phyloP scores from a whole-genome alignment of 2,888 invertebrate genomes.

The Lochmaea capreae region DNA sequence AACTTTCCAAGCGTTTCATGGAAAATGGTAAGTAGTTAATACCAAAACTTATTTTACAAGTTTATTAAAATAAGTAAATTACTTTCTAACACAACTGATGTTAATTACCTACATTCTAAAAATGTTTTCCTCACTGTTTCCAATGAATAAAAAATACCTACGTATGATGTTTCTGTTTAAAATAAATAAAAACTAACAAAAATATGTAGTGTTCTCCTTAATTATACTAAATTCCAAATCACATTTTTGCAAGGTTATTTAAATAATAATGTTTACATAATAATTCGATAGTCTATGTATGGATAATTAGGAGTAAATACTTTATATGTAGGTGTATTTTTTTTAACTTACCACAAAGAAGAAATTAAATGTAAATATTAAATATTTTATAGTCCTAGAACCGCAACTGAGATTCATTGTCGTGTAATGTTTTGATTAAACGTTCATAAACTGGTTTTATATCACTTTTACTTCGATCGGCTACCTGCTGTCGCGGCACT shows the following conservation, averaged over 20 bases:
- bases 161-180: background rate
- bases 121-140: no score
- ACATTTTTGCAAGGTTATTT: conserved; percentile 10
- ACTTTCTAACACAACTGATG: background rate
- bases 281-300: background rate
- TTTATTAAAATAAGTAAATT: background rate
- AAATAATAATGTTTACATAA: conserved; percentile 16
- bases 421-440: conserved; percentile 5
- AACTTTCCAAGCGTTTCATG: background rate
- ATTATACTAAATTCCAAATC: background rate
- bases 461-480: conserved; percentile 35
- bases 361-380: conserved; percentile 87
- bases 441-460: conserved; percentile 29
- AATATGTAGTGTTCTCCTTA: background rate
- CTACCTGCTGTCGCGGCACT: conserved; percentile 14
- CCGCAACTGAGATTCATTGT: conserved; percentile 59
- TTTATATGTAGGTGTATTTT: background rate
- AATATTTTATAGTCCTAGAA: conserved; percentile 79
- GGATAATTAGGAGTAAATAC: background rate
- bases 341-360: conserved; percentile 83
- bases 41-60: background rate
- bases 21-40: background rate
- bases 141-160: background rate
- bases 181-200: background rate
- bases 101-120: background rate